These are phyloP conservation scores for Formica exsecta DNA, from an alignment of 1,140 invertebrate species.

Conservation along the genomic window DNA sequence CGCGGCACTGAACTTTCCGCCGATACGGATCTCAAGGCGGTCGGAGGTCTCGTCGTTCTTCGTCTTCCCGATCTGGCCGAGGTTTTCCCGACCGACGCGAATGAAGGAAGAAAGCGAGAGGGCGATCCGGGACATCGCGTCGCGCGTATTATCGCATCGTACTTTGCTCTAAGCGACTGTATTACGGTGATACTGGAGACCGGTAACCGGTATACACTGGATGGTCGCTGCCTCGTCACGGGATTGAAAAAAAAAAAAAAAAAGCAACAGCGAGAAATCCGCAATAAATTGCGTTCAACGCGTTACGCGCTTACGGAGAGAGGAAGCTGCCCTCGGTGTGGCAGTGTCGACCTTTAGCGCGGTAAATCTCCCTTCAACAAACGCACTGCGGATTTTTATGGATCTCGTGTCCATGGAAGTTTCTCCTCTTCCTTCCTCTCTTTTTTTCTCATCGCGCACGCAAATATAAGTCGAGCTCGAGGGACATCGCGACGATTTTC, in stretches of 20 bases:
- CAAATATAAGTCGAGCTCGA: constrained; percentile 9
- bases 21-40: constrained; percentile 64
- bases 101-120: constrained; percentile 54
- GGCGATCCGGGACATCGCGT: constrained; percentile 47
- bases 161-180: constrained; percentile 68
- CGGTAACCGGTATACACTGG: background rate
- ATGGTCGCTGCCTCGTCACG: background rate
- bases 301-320: background rate
- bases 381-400: constrained; percentile 63
- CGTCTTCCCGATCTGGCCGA: background rate
- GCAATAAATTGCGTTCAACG: constrained; percentile 60
- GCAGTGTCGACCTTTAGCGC: constrained; percentile 36
- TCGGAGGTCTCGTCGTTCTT: background rate
- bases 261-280: constrained; percentile 26
- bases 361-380: constrained; percentile 61
- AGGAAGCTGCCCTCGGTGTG: background rate
- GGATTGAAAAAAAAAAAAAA: constrained; percentile 48
- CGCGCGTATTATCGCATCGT: constrained; percentile 68
- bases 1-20: constrained; percentile 49
- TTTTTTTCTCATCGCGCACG: background rate
- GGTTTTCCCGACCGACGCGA: background rate
- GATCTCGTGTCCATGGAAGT: constrained; percentile 13
- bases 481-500: constrained; percentile 24
- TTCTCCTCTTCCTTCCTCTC: background rate
- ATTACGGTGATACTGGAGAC: constrained; percentile 57